phyloP scores from a whole-genome alignment of 2,113 vertebrate species.

The Leptobrachium ailaonicum region DNA sequence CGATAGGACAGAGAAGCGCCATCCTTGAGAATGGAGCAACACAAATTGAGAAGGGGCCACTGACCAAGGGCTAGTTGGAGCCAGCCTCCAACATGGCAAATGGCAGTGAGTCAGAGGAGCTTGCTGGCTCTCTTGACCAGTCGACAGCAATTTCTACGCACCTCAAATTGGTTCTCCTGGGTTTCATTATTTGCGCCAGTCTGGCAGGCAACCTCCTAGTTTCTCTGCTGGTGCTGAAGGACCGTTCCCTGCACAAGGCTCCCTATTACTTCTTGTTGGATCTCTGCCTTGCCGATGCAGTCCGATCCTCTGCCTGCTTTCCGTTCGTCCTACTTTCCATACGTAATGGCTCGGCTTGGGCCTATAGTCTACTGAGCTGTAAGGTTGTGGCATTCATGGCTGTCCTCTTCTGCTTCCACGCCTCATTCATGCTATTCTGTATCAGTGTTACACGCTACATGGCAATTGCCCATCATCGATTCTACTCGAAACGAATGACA shows the following conservation, averaged over 20 bases:
- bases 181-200: constrained; percentile 89
- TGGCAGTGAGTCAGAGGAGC: constrained; percentile 81
- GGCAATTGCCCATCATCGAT: constrained; percentile 92
- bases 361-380: constrained; percentile 88
- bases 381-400: constrained; percentile 94
- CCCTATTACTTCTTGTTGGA: constrained; percentile 92
- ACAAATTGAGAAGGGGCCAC: constrained; percentile 29
- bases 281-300: constrained; percentile 88
- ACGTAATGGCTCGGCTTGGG: constrained; percentile 88
- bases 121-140: constrained; percentile 65
- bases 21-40: constrained; percentile 34
- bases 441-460: constrained; percentile 92
- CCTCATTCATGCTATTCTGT: constrained; percentile 93
- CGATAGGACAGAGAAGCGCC: not conserved
- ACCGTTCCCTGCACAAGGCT: constrained; percentile 87
- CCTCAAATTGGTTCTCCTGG: constrained; percentile 85
- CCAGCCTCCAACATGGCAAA: constrained; percentile 68
- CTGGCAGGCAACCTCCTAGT: constrained; percentile 86
- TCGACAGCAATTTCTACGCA: constrained; percentile 80
- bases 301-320: constrained; percentile 89
- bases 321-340: constrained; percentile 90
- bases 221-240: constrained; percentile 84
- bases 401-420: constrained; percentile 90
- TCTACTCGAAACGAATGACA: constrained; percentile 93
- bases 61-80: constrained; percentile 48